Percentiles rank a stretch among this genome's conserved stretches.
Evolutionary conservation across 2,797 vertebrate genomes (phyloP).

Genomic region (Eurystomus glaucurus): DNA sequence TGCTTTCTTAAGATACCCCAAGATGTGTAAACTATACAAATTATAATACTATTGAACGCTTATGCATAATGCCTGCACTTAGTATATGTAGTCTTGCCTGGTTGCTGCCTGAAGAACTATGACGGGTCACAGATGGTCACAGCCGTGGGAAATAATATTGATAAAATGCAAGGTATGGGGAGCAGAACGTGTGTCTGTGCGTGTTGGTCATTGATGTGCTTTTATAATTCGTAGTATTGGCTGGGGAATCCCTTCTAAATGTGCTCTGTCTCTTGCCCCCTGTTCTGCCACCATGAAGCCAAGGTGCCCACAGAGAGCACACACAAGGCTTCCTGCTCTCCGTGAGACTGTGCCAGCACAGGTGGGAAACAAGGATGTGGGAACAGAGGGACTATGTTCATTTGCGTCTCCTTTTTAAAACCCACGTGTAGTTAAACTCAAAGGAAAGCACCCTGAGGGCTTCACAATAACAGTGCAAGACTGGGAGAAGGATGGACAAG

Average conservation of each 20-base stretch:
- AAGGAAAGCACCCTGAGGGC: background rate
- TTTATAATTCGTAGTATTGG: background rate
- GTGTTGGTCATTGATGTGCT: background rate
- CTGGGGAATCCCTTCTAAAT: background rate
- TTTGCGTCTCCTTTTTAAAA: background rate
- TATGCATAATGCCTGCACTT: background rate
- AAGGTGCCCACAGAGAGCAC: background rate
- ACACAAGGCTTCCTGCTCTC: background rate
- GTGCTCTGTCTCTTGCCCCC: background rate
- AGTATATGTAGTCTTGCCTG: background rate
- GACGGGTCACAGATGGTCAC: background rate
- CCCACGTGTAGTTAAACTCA: fast-evolving
- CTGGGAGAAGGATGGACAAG: background rate
- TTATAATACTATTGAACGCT: background rate
- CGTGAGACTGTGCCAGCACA: background rate
- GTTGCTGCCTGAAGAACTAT: background rate
- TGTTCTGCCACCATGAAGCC: background rate
- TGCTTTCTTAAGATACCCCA: background rate
- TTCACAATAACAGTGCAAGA: background rate
- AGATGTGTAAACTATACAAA: background rate
- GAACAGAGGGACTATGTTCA: background rate
- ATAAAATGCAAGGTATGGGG: background rate
- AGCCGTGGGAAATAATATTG: background rate
- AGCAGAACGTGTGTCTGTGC: fast-evolving
- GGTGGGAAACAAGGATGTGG: background rate